A percentile compares a stretch with the other conserved stretches of the same genome.
Conservation (phyloP, 1,140 invertebrate species). For the Drosophila persimilis region DNA sequence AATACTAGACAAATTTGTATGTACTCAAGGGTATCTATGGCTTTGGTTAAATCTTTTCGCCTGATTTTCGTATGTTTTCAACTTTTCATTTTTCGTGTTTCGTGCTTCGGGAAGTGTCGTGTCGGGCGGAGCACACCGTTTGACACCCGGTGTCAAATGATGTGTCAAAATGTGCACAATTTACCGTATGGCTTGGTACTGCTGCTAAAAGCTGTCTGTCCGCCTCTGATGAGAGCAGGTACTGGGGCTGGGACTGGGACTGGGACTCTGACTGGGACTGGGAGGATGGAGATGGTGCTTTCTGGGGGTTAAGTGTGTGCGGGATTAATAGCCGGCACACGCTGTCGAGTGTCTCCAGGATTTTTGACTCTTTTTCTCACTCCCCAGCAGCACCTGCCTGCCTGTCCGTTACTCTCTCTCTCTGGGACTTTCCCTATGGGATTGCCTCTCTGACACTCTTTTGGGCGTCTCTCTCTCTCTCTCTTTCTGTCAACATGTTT, state of each 20-base stretch:
- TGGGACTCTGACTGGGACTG: not conserved
- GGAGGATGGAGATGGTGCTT: slow-evolving; percentile 1
- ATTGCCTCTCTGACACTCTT: slow-evolving; percentile 1
- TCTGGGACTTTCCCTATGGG: slow-evolving; percentile 26
- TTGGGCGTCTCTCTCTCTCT: no score
- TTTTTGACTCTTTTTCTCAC: not conserved
- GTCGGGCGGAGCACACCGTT: slow-evolving; percentile 51
- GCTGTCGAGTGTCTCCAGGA: slow-evolving; percentile 39
- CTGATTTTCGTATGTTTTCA: slow-evolving; percentile 24
- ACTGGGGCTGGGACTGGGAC: not conserved
- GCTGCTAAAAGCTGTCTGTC: slow-evolving; percentile 42
- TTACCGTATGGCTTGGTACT: slow-evolving; percentile 59
- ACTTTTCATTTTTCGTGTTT: slow-evolving; percentile 66
- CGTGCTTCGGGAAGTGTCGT: slow-evolving; percentile 7
- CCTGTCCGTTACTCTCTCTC: no score
- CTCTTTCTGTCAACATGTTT: slow-evolving; percentile 54
- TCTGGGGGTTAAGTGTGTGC: slow-evolving; percentile 65
- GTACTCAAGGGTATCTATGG: not conserved
- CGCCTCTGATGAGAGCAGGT: slow-evolving; percentile 12
- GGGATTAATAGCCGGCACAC: slow-evolving; percentile 71
- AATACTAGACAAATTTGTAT: no score
- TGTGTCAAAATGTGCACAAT: slow-evolving; percentile 78
- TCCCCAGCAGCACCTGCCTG: no score
- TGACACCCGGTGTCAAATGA: slow-evolving; percentile 77
- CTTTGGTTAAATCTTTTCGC: slow-evolving; percentile 5